Evolutionary conservation across 1,140 invertebrate genomes (phyloP), one percentile per base, ranked within the genome.

Genomic region (Sitodiplosis mosellana): DNA sequence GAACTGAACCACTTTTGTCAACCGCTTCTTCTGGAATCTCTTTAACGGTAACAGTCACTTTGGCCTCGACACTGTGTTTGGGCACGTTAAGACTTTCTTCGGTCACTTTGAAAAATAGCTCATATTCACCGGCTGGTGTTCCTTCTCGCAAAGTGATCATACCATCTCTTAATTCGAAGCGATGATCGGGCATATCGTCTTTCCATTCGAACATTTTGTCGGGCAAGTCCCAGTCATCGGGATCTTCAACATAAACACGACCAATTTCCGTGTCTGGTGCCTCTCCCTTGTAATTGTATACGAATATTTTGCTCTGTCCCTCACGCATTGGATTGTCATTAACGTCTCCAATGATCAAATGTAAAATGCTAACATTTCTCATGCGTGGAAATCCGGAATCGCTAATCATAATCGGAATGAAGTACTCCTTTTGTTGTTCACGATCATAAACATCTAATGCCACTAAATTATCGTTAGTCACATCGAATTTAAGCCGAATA

Each of bases 221-320:
- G 0, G 76, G 75, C 38, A 91, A 64, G 66, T 96, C 91, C 88
- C 89, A 94, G 60, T 95, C 91, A 59, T 96, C 91, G 0, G 76
- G 70, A 67, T 96, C 91, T 22, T 85, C 74, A 0, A 92, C 88
- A 62, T 86, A 94, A 1, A 94, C 88, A 19, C 86, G 69, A 0
- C 91, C 91, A 41, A 95, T 87, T 52, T 81, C 74, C 1, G 81
- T 83, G 47, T 81, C 75, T 0, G 77, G 80, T 0, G 77, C 70
- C 50, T 79, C 72, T 12, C 80, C 80, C 70, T 81, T 82, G 59
- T 87, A 94, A 61, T 90, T 91, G 61, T 93, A 94, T 1, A 95
- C 83, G 58, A 88, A 84, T 56, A 95, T 92, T 45, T 78, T 74
- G 56, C 89, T 92, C 5, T 75, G 73, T 0, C 90, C 90, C 41